These are phyloP conservation scores for Sebastes hubbsi DNA, from an alignment of 2,797 vertebrate species.

Conservation along the genomic window DNA sequence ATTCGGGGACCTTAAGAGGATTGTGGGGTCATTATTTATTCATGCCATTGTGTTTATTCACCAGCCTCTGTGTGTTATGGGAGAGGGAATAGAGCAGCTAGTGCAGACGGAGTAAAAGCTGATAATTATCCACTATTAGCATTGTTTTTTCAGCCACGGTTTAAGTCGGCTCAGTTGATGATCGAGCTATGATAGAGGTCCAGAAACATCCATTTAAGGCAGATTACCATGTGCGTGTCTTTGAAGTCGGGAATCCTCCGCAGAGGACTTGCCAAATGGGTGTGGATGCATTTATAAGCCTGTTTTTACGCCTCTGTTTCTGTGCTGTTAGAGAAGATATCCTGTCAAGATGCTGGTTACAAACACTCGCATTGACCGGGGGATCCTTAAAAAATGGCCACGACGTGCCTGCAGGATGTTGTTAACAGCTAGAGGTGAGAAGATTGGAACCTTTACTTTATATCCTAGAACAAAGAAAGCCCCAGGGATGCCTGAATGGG, in stretches of 20 bases:
- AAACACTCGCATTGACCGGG: constrained; percentile 36
- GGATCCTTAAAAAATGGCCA: constrained; percentile 44
- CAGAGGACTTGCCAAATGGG: constrained; percentile 45
- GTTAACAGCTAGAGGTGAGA: constrained; percentile 70
- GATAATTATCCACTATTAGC: constrained; percentile 81
- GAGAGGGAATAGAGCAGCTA: constrained; percentile 58
- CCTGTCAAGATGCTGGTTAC: constrained; percentile 21
- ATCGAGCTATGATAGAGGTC: constrained; percentile 61
- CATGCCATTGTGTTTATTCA: constrained; percentile 83
- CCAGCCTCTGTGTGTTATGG: constrained; percentile 69
- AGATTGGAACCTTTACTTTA: constrained; percentile 66
- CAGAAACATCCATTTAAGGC: constrained; percentile 71
- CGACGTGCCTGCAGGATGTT: constrained; percentile 61
- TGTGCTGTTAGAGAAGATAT: constrained; percentile 42
- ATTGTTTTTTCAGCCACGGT: constrained; percentile 70
- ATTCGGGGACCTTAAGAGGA: constrained; percentile 80
- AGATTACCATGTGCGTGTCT: constrained; percentile 70
- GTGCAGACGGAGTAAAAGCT: constrained; percentile 68
- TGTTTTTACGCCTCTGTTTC: constrained; percentile 47
- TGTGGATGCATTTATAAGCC: constrained; percentile 57
- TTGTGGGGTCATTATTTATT: constrained; percentile 81
- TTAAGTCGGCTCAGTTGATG: constrained; percentile 70
- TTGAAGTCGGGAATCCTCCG: constrained; percentile 67
- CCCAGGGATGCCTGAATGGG: constrained; percentile 69
- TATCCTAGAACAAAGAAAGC: constrained; percentile 77